Evolutionary conservation across 2,113 vertebrate species (phyloP).

Genomic region (Forbesichthys agassizii): DNA sequence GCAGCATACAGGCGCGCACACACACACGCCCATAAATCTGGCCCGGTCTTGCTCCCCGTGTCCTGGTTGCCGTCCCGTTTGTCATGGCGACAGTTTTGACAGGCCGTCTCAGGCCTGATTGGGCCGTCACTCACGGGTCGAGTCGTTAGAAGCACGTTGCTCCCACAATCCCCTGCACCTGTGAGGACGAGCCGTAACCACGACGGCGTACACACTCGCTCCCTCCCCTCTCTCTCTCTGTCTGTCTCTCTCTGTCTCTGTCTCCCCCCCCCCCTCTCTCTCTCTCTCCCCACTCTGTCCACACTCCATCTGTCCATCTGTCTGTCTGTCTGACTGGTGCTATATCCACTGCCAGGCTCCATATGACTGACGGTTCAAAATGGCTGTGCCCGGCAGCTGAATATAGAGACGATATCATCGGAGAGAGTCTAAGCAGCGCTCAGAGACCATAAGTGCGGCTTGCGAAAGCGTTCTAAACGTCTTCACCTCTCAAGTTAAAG

Average conservation of each 20-base stretch:
- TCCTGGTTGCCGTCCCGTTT: constrained; percentile 65
- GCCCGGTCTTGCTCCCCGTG: constrained; percentile 54
- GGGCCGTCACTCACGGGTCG: constrained; percentile 65
- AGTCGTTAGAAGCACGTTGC: constrained; percentile 46
- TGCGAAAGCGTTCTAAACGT: no score
- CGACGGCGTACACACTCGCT: no score
- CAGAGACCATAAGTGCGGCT: no score
- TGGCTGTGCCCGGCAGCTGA: constrained; percentile 15
- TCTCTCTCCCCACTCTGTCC: not conserved
- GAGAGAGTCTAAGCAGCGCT: no score
- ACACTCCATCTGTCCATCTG: constrained; percentile 5
- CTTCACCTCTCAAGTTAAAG: not conserved
- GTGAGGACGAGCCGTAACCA: no score
- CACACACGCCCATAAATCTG: constrained; percentile 59
- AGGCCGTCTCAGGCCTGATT: constrained; percentile 55
- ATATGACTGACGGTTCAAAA: constrained; percentile 70
- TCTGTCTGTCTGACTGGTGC: constrained; percentile 28
- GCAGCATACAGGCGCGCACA: not conserved
- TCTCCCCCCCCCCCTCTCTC: constrained; percentile 2
- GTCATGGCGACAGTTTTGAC: constrained; percentile 65
- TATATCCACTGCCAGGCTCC: constrained; percentile 40
- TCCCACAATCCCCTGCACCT: constrained; percentile 12
- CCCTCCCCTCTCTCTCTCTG: not conserved
- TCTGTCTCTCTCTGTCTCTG: not conserved
- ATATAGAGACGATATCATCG: not conserved